These are phyloP conservation scores for Lonchura striata DNA, from an alignment of 2,113 vertebrate genomes.

Conservation along the genomic window DNA sequence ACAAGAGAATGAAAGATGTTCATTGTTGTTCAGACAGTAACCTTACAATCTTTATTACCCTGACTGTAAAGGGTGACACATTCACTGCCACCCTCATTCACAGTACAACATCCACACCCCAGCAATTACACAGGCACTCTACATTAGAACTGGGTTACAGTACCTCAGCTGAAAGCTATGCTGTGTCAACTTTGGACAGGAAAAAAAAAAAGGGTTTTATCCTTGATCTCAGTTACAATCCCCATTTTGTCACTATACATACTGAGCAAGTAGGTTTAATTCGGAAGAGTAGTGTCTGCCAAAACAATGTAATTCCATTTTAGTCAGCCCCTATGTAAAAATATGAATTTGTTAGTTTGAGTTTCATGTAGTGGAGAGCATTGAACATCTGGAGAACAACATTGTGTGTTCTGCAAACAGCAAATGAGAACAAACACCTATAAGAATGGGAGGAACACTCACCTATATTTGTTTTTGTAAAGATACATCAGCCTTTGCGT, in stretches of 20 bases:
- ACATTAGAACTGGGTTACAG: neutral
- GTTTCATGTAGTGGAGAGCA: neutral
- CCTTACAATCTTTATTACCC: neutral
- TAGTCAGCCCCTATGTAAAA: neutral
- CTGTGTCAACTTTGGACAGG: neutral
- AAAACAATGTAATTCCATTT: neutral
- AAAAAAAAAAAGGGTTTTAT: neutral
- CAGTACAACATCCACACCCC: neutral
- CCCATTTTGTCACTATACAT: neutral
- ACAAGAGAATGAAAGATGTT: constrained; percentile 42
- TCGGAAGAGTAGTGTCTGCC: neutral
- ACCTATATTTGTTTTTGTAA: neutral
- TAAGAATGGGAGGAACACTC: neutral
- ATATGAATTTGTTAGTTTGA: neutral
- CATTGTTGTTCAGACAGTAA: neutral
- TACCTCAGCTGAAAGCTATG: neutral
- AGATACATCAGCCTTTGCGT: neutral
- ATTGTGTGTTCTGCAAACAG: neutral
- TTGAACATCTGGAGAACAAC: neutral
- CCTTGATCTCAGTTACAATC: neutral
- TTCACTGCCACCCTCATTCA: neutral
- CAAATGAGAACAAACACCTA: neutral
- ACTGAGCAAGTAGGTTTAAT: neutral
- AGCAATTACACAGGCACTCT: neutral
- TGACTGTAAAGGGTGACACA: neutral